Conservation (phyloP, 1,140 invertebrate genomes). For the Anastrepha ludens region DNA sequence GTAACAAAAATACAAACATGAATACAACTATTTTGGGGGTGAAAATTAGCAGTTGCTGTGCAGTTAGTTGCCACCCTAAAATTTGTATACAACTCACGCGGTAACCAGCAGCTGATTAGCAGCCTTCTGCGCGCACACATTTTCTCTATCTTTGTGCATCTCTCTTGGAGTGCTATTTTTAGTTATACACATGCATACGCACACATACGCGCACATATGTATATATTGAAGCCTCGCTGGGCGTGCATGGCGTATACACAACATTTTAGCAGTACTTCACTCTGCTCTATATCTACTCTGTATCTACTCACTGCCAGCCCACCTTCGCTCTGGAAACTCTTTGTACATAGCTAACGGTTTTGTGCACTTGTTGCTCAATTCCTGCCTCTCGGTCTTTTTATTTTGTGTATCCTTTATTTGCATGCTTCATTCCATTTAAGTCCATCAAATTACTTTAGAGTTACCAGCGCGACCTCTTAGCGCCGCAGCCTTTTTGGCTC, state of each 20-base stretch:
- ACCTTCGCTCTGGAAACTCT: background rate
- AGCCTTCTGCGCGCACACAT: background rate
- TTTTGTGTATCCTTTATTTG: background rate
- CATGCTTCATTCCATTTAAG: background rate
- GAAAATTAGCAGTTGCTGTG: slow-evolving; percentile 12
- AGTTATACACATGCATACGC: background rate
- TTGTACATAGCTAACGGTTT: background rate
- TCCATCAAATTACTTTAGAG: background rate
- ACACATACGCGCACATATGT: background rate
- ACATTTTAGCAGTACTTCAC: background rate
- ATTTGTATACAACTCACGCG: background rate
- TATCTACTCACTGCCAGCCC: background rate
- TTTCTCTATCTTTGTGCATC: background rate
- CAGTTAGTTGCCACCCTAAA: slow-evolving; percentile 16
- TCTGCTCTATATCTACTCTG: background rate
- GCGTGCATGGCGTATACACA: slow-evolving; percentile 1
- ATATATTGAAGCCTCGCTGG: background rate
- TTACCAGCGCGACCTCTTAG: background rate
- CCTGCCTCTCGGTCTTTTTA: background rate
- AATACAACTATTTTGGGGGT: background rate
- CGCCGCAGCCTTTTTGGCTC: slow-evolving; percentile 37
- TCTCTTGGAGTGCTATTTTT: background rate
- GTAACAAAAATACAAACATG: background rate
- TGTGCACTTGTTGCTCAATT: background rate
- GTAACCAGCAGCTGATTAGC: background rate